Base-by-base conservation (phyloP, 1,140 invertebrate genomes). In the Whitmania pigra region DNA sequence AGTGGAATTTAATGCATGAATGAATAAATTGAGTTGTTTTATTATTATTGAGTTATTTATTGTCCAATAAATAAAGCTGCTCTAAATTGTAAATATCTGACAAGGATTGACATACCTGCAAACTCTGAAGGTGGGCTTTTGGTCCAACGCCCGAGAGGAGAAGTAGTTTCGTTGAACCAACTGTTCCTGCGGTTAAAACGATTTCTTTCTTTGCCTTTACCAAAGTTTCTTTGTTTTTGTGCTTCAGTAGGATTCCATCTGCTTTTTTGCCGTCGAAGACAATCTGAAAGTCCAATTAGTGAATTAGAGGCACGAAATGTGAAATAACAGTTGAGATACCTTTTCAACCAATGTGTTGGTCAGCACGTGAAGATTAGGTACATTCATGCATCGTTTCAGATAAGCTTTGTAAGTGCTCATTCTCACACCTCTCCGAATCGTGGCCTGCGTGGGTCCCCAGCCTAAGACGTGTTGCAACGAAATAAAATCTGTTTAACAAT, bases 371-470 rank as follows among this genome's bases (percentile, higher is more conserved):
- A 96, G 82, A 78, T 94, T 94, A 22, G 85, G 86, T 0, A 92
- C 83, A 0, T 91, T 80, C 67, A 90, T 85, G 0, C 88, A 87
- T 0, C 92, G 90, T 74, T 90, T 81, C 0, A 96, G 80, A 76
- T 94, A 95, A 0, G 92, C 92, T 82, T 93, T 94, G 0, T 89
- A 87, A 0, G 91, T 92, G 11, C 90, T 92, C 77, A 92, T 94
- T 0, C 93, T 84, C 27, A 89, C 88, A 0, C 92, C 92, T 11
- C 88, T 89, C 71, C 89, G 85, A 69, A 89, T 89, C 0, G 90
- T 93, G 0, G 92, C 92, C 80, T 94, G 93, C 0, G 91, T 72
- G 20, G 57, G 57, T 20, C 60, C 31, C 55, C 60, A 74, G 53
- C 73, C 73, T 74, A 27, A 13, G 18, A 31, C 27, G 67, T 63